These are phyloP conservation scores for Rhinoderma darwinii DNA, from an alignment of 2,113 vertebrate genomes.

Conservation along the genomic window DNA sequence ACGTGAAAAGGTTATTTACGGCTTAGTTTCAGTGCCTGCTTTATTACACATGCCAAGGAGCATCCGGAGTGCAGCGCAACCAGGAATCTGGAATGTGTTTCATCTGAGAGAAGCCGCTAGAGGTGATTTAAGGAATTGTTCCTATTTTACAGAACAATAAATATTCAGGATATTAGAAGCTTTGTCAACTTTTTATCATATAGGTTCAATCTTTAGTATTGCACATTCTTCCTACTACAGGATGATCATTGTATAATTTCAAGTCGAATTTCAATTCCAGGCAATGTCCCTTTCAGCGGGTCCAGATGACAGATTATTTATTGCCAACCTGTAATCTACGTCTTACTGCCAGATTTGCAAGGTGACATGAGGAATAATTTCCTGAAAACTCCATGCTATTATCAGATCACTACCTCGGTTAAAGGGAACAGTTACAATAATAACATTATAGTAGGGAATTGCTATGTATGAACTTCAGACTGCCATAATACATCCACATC, in stretches of 20 bases:
- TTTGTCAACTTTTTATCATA: no score
- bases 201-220: no score
- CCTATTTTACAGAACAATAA: not conserved
- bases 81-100: constrained; percentile 16
- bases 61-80: not conserved
- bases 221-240: not conserved
- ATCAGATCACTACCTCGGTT: not conserved
- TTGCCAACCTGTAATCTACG: not conserved
- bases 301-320: not conserved
- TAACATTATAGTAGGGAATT: not conserved
- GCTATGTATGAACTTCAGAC: not conserved
- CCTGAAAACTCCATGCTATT: not conserved
- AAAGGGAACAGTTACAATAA: not conserved
- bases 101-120: not conserved
- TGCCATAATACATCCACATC: not conserved
- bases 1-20: constrained; percentile 8
- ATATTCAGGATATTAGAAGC: not conserved
- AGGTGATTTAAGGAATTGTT: not conserved
- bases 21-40: not conserved
- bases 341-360: not conserved
- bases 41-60: constrained; percentile 12
- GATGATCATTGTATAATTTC: not conserved
- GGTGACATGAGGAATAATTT: not conserved
- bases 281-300: not conserved
- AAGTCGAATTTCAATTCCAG: not conserved